Evolutionary conservation across 2,888 invertebrate species (phyloP).

Genomic region (Hyles lineata): DNA sequence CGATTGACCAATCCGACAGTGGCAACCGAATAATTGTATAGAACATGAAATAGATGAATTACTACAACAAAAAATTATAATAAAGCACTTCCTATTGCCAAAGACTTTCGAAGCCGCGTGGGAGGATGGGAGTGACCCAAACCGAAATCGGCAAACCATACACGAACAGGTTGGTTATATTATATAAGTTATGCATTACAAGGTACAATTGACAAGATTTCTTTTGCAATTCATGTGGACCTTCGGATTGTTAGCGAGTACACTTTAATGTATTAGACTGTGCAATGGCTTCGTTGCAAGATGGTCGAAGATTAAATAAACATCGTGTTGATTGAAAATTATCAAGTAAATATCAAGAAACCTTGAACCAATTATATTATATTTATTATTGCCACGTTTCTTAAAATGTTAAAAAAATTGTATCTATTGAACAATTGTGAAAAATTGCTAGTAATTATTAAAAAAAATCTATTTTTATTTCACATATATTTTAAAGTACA

Average conservation of each 20-base stretch:
- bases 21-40: neutral
- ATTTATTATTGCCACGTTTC: no score
- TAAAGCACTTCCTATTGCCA: conserved; percentile 26
- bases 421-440: no score
- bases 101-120: conserved; percentile 45
- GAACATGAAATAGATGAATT: conserved; percentile 9
- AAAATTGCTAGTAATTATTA: no score
- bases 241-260: neutral
- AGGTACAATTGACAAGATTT: conserved; percentile 13
- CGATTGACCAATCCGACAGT: conserved; percentile 19
- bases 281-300: neutral
- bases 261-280: neutral
- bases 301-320: neutral
- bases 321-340: neutral
- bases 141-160: conserved; percentile 67
- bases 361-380: no score
- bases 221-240: conserved; percentile 20
- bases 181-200: conserved; percentile 45
- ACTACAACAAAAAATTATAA: conserved; percentile 13
- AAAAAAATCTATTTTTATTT: no score
- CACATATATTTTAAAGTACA: no score
- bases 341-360: neutral
- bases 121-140: conserved; percentile 61
- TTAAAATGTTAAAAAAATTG: no score
- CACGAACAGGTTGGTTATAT: conserved; percentile 76